Evolutionary conservation across 2,113 vertebrate species (phyloP).

Genomic region (Gracilinanus agilis): DNA sequence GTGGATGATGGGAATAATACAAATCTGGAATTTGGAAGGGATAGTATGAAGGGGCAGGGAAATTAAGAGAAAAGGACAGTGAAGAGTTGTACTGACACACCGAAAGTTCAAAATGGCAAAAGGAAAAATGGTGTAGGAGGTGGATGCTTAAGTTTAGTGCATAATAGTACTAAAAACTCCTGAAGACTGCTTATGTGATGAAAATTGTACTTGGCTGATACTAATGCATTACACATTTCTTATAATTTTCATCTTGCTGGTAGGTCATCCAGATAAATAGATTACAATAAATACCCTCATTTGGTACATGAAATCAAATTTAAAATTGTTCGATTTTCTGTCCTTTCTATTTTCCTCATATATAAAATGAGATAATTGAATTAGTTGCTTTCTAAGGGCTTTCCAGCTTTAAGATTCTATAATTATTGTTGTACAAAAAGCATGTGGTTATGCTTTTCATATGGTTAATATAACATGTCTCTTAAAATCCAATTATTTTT

Average conservation of each 20-base stretch:
- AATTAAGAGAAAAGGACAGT: neutral
- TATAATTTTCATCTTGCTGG: neutral
- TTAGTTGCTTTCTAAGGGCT: neutral
- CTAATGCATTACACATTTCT: neutral
- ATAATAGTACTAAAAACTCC: neutral
- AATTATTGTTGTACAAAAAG: neutral
- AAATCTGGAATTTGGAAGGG: neutral
- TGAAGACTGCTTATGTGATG: neutral
- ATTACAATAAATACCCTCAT: neutral
- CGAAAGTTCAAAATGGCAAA: neutral
- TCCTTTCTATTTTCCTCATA: neutral
- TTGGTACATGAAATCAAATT: neutral
- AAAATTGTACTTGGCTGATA: neutral
- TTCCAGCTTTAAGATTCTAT: neutral
- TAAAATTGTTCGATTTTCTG: neutral
- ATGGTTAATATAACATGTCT: constrained; percentile 23
- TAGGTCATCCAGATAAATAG: neutral
- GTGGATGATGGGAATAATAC: neutral
- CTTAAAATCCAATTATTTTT: constrained; percentile 61
- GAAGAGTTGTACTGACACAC: neutral
- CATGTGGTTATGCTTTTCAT: neutral
- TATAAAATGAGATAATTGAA: neutral
- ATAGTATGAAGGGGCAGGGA: neutral
- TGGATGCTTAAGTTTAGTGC: neutral
- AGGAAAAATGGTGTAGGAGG: neutral